phyloP scores from a whole-genome alignment of 2,113 vertebrate genomes.

The Macrotis lagotis region DNA sequence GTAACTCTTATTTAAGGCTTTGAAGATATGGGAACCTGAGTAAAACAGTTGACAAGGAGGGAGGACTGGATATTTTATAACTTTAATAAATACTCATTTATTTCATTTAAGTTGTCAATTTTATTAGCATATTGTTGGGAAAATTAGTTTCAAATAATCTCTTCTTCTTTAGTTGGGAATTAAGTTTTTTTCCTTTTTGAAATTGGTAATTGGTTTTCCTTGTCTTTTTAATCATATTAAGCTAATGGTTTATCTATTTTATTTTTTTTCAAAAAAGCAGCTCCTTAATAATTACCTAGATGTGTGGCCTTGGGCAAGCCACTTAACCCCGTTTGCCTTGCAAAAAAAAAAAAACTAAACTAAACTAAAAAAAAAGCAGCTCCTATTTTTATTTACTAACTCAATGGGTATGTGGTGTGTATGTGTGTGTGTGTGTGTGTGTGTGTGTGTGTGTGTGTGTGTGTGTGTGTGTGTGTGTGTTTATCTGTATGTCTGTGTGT shows the following conservation, averaged over 20 bases:
- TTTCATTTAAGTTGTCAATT: neutral
- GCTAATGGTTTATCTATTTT: neutral
- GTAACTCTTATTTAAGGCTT: neutral
- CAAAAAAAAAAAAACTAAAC: too few relatives aligned
- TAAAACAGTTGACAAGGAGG: neutral
- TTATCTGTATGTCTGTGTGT: too few relatives aligned
- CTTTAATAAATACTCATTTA: neutral
- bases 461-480: too few relatives aligned
- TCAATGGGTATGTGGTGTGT: too few relatives aligned
- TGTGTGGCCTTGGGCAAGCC: too few relatives aligned
- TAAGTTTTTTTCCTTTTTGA: neutral
- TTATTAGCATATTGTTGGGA: neutral
- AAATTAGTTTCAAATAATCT: neutral
- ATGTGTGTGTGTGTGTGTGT: too few relatives aligned
- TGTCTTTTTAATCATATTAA: neutral
- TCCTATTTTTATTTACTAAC: too few relatives aligned
- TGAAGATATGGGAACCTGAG: neutral
- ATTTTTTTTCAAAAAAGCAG: neutral
- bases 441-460: too few relatives aligned
- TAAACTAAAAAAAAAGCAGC: too few relatives aligned
- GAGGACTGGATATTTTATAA: neutral
- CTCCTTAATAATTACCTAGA: too few relatives aligned
- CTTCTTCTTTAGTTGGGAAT: neutral
- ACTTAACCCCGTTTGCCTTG: too few relatives aligned
- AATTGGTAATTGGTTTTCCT: neutral